Evolutionary conservation across 2,797 vertebrate genomes (phyloP).

Genomic region (Chrosomus eos): DNA sequence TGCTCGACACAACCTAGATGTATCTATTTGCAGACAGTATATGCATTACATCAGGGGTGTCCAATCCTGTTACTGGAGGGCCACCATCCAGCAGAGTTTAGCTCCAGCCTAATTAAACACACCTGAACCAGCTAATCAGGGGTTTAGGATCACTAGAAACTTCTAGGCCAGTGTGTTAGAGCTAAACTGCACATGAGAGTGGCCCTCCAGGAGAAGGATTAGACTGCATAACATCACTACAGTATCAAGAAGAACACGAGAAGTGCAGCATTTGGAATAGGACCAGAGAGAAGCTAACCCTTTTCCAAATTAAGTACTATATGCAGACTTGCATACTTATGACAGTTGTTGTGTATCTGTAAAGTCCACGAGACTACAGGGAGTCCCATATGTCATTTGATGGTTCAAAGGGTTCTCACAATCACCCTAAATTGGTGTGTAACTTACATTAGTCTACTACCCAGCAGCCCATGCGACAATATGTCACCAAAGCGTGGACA

Average conservation of each 20-base stretch:
- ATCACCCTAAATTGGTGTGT: background rate
- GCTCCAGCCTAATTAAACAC: background rate
- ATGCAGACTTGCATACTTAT: background rate
- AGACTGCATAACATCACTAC: background rate
- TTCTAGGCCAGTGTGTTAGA: background rate
- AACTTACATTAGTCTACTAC: background rate
- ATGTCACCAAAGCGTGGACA: background rate
- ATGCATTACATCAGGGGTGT: background rate
- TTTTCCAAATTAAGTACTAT: background rate
- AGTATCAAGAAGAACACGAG: background rate
- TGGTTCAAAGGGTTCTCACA: background rate
- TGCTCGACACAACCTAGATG: background rate
- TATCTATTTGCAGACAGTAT: conserved; percentile 4
- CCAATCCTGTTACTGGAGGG: background rate
- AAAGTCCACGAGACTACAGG: background rate
- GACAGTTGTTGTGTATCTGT: background rate
- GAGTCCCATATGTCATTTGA: background rate
- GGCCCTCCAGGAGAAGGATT: background rate
- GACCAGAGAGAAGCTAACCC: background rate
- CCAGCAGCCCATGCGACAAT: background rate
- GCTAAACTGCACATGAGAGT: background rate
- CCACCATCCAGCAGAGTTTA: background rate
- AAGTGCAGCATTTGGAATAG: background rate
- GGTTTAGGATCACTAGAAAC: background rate
- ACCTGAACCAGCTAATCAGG: background rate